Evolutionary conservation across 2,888 invertebrate genomes (phyloP), one percentile per base, ranked within the genome.

Genomic region (Trichacis sp.): DNA sequence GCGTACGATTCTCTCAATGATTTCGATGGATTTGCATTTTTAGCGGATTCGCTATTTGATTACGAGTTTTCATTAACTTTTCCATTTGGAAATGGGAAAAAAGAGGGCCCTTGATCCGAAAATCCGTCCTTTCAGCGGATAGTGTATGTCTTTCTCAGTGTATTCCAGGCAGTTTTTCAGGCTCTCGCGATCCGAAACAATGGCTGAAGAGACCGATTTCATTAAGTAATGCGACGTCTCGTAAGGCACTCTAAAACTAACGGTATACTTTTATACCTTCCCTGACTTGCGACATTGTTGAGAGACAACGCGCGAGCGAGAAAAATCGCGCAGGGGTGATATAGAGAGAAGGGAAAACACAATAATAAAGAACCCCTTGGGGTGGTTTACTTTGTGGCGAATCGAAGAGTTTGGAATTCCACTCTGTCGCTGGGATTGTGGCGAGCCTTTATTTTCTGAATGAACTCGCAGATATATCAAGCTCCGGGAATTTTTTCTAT

Each of bases 31-130:
- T 83, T 83, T 81, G 79, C 83, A 82, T 82, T 82, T 79, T 80
- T 78, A 79, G 77, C 76, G 78, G 76, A 79, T 77, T 77, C 77
- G 76, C 77, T 77, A 80, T 81, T 82, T 82, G 80, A 83, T 82
- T 81, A 80, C 80, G 72, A 67, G 62, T 68, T 68, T 67, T 64
- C 68, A 68, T 68, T 68, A 68, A 61, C 68, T 55, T 68, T 64
- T 50, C 30, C 42, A 54, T 47, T 45, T 30, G 38, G 36, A 36
- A 48, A 56, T 52, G 52, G 2, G 14, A 46, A 46, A 29, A 46
- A 46, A 14, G n/a, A 46, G 2, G 9, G 5, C 20, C 12, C 20
- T 46, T 12, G n/a, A 18, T 29, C 40, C 40, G 15, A 9, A 45
- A 45, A 20, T 18, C 45, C 45, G 45, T 11, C 45, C 20, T 45